Evolutionary conservation across 2,113 vertebrate species (phyloP), one percentile per base, ranked within the genome.

Genomic region (Hippocampus zosterae): DNA sequence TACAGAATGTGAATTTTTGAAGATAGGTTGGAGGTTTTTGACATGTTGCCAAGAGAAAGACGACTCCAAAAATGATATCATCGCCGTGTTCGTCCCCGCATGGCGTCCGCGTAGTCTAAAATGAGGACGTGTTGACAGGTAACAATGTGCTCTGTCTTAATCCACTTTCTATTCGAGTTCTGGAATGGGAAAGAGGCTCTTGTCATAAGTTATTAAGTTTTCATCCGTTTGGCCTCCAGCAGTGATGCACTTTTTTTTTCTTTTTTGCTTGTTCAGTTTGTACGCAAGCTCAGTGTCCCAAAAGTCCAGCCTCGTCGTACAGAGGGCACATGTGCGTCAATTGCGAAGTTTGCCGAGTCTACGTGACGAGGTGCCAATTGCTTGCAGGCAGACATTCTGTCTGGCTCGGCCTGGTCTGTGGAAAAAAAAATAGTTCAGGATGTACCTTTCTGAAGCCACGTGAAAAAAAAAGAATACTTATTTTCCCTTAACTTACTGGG

Each of bases 281-380:
- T 27, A 65, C 60, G 23, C 56, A 62, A 50, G 25, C n/a, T n/a
- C 52, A 5, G 13, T 46, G 48, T 67, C 66, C 52, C 52, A 27
- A 50, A 67, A 21, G 27, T 33, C 33, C 44, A 42, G 23, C 88
- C 83, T 79, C 84, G 79, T 84, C 40, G 73, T 37, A 56, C 25
- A 27, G 42, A 16, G 37, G 62, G 59, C 81, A 85, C 79, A 76
- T 82, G 81, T 66, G 70, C 67, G 72, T 69, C 73, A 77, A 56
- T 60, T 65, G 77, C 83, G 78, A 60, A 84, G 73, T 87, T 84
- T 85, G 68, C 64, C 81, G 63, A 82, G 84, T 71, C 79, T 70
- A 79, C 79, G 83, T 85, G 6, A 68, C 62, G 77, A 85, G 78
- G 84, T 88, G 89, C 77, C 74, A 82, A 76, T 83, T 82, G 80